Percentiles rank a stretch among this genome's conserved stretches.
Evolutionary conservation across 2,888 invertebrate species (phyloP).

Genomic region (Prosopocoilus inquinatus): DNA sequence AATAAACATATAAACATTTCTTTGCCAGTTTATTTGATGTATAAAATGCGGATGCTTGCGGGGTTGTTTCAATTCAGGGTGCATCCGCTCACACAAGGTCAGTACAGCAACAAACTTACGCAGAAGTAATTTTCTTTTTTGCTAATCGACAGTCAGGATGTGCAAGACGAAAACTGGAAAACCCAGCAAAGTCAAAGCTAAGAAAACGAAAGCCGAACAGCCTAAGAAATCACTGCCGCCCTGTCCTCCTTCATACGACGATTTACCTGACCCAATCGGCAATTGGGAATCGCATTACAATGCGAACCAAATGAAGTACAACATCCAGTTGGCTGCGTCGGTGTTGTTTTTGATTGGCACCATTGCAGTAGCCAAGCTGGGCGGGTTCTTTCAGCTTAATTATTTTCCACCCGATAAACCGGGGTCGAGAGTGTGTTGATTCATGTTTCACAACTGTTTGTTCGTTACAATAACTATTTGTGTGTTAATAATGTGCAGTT

Average conservation of each 20-base stretch:
- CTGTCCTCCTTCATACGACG: conserved; percentile 57
- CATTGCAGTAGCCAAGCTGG: conserved; percentile 56
- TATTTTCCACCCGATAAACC: conserved; percentile 57
- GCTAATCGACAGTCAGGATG: too few relatives aligned
- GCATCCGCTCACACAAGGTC: too few relatives aligned
- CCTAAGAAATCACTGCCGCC: too few relatives aligned
- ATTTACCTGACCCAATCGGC: conserved; percentile 73
- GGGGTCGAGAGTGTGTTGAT: conserved; percentile 5
- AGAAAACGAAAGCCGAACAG: too few relatives aligned
- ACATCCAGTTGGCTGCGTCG: conserved; percentile 62
- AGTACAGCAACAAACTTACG: too few relatives aligned
- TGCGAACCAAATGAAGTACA: conserved; percentile 67
- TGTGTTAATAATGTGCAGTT: neutral
- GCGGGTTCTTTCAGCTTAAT: conserved; percentile 64
- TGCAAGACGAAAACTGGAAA: too few relatives aligned
- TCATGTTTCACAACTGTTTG: neutral
- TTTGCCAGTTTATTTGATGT: too few relatives aligned
- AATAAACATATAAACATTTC: too few relatives aligned
- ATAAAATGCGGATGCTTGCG: too few relatives aligned
- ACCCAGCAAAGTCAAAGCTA: too few relatives aligned
- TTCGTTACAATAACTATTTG: neutral
- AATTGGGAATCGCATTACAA: conserved; percentile 71
- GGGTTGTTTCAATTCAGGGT: too few relatives aligned
- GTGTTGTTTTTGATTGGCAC: conserved; percentile 53
- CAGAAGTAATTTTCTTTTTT: too few relatives aligned